Conservation (phyloP, 2,888 invertebrate species). For the Tinea semifulvella region DNA sequence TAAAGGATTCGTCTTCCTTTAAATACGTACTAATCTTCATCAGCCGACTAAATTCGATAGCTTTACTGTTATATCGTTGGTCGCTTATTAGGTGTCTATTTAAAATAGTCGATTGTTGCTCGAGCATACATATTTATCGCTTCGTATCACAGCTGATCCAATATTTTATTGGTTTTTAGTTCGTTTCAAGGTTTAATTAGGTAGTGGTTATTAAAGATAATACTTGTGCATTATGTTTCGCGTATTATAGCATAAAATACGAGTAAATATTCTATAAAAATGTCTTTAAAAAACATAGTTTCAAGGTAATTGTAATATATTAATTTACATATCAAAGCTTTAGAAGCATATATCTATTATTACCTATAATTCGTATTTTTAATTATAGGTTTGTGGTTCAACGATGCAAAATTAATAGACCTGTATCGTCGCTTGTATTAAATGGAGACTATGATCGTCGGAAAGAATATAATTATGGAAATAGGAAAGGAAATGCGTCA, state of each 20-base stretch:
- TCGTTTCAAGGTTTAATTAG: background rate
- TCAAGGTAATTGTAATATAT: constrained; percentile 4
- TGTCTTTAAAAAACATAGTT: constrained; percentile 1
- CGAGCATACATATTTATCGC: background rate
- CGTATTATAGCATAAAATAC: background rate
- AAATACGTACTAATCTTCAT: background rate
- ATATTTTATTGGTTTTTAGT: background rate
- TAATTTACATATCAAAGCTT: background rate
- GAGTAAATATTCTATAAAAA: too few species aligned
- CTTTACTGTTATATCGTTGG: background rate
- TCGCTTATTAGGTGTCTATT: background rate
- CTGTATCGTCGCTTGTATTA: constrained; percentile 24
- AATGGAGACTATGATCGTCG: constrained; percentile 25
- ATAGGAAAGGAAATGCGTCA: constrained; percentile 22
- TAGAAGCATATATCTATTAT: background rate
- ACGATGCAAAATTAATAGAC: constrained; percentile 23
- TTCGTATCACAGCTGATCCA: constrained; percentile 6
- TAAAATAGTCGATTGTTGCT: background rate
- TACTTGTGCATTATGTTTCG: background rate
- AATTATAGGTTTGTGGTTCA: background rate
- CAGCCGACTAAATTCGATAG: background rate
- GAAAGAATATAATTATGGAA: constrained; percentile 21
- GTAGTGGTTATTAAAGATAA: background rate
- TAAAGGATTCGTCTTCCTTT: too few species aligned
- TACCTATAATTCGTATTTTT: background rate